Percentiles rank a stretch among this genome's conserved stretches.
Conservation (phyloP, 2,888 invertebrate genomes). For the Isoperla grammatica region DNA sequence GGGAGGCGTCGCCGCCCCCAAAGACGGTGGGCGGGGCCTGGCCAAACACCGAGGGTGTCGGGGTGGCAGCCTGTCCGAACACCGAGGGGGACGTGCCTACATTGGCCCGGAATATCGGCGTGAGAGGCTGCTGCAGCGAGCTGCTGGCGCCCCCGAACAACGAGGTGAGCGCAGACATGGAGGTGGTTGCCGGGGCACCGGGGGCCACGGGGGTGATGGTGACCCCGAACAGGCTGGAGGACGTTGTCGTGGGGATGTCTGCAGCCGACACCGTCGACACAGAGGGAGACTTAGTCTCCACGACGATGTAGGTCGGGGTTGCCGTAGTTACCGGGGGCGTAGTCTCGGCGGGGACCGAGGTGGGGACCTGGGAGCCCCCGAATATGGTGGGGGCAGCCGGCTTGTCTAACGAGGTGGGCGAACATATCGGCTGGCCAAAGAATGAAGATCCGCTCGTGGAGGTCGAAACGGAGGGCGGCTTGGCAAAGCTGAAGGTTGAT, state of each 20-base stretch:
- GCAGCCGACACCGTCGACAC: too few relatives aligned
- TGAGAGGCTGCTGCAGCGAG: not conserved
- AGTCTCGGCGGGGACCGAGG: too few relatives aligned
- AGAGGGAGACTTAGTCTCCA: too few relatives aligned
- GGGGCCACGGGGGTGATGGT: too few relatives aligned
- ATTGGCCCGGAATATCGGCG: not conserved
- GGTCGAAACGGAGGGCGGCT: slow-evolving; percentile 29
- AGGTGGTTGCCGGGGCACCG: too few relatives aligned
- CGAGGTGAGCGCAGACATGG: too few relatives aligned
- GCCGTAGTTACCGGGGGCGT: too few relatives aligned
- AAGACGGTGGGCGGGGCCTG: slow-evolving; percentile 48
- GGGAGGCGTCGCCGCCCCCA: too few relatives aligned
- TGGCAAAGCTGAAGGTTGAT: slow-evolving; percentile 27
- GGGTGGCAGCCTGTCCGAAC: slow-evolving; percentile 11
- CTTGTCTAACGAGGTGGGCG: slow-evolving; percentile 28
- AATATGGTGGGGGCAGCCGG: slow-evolving; percentile 3
- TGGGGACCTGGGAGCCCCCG: not conserved
- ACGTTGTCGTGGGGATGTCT: too few relatives aligned
- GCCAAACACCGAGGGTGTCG: slow-evolving; percentile 17
- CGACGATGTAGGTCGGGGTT: not conserved
- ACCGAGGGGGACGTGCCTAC: slow-evolving; percentile 3
- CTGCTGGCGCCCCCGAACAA: not conserved
- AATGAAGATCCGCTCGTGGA: slow-evolving; percentile 36
- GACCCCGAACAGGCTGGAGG: too few relatives aligned
- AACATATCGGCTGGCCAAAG: slow-evolving; percentile 32